Percentiles rank a stretch among this genome's conserved stretches.
These are phyloP conservation scores for Loris lydekkerianus DNA, from an alignment of 2,797 vertebrate genomes.

Conservation along the genomic window DNA sequence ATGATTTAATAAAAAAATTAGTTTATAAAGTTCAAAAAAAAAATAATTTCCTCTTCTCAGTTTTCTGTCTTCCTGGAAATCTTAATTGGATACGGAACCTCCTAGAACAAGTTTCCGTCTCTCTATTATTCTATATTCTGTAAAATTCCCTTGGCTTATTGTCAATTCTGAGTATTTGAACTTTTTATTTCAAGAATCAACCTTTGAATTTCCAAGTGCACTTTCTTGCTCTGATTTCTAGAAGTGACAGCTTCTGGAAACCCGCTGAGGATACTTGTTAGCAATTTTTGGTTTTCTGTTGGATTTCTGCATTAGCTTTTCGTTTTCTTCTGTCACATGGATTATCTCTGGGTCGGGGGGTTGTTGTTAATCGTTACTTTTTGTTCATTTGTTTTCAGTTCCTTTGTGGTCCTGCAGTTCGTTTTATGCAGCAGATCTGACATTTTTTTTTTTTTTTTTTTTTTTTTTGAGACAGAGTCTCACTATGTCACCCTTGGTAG, in stretches of 20 bases:
- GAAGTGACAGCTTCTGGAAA: neutral
- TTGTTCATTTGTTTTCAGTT: neutral
- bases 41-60: neutral
- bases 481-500: no score
- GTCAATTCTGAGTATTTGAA: neutral
- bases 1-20: no score
- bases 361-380: neutral
- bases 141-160: conserved; percentile 28
- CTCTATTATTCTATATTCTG: conserved; percentile 14
- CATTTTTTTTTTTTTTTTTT: no score
- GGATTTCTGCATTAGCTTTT: conserved; percentile 13
- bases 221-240: neutral
- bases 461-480: no score
- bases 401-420: neutral
- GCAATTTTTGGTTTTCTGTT: neutral
- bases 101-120: neutral
- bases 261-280: neutral
- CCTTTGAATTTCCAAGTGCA: conserved; percentile 2
- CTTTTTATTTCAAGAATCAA: neutral
- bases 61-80: conserved; percentile 50
- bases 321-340: neutral
- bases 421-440: neutral
- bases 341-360: neutral
- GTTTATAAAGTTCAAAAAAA: no score
- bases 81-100: neutral